phyloP scores from a whole-genome alignment of 2,113 vertebrate species.

The Telmatochromis sp. region DNA sequence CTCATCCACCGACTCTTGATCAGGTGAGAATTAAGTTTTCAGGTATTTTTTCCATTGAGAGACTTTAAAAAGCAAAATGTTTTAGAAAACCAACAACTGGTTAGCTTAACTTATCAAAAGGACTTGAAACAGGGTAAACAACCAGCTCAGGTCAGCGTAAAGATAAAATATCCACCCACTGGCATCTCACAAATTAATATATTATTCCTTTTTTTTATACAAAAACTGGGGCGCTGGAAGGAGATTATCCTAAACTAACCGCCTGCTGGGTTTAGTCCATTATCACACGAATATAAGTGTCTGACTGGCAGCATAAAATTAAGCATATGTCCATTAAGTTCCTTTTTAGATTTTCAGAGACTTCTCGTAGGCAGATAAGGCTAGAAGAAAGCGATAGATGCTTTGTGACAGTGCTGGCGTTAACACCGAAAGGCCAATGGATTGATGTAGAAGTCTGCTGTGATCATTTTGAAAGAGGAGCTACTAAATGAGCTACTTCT shows the following conservation, averaged over 20 bases:
- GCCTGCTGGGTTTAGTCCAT: background rate
- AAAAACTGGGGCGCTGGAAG: background rate
- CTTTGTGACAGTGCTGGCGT: slow-evolving; percentile 27
- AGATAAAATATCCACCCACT: background rate
- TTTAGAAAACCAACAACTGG: background rate
- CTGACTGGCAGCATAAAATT: background rate
- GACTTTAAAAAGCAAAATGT: background rate
- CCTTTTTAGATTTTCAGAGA: background rate
- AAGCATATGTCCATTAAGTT: background rate
- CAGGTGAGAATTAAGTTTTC: slow-evolving; percentile 55
- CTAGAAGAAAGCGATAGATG: background rate
- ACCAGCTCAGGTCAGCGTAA: background rate
- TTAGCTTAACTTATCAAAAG: background rate
- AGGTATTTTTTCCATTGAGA: background rate
- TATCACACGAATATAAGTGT: background rate
- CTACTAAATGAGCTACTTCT: slow-evolving; percentile 30
- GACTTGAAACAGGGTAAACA: background rate
- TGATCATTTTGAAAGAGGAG: slow-evolving; percentile 35
- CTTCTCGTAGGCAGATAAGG: background rate
- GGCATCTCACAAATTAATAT: background rate
- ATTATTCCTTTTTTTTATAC: background rate
- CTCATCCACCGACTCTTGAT: slow-evolving; percentile 62
- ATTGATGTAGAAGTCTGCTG: slow-evolving; percentile 27
- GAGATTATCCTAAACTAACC: background rate
- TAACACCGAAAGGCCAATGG: background rate